phyloP scores from a whole-genome alignment of 2,113 vertebrate genomes.

The Acrocephalus arundinaceus region DNA sequence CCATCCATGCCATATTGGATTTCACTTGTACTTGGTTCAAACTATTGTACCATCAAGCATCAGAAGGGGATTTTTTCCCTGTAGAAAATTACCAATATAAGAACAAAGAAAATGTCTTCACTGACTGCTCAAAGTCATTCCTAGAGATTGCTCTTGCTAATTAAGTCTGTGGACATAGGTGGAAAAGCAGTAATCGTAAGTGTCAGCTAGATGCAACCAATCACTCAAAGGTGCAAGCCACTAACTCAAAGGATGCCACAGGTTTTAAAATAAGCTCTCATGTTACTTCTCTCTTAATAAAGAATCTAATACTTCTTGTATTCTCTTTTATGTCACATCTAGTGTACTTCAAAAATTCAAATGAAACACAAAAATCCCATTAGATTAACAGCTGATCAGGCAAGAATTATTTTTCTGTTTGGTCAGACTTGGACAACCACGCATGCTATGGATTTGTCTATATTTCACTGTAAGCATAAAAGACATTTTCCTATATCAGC shows the following conservation, averaged over 20 bases:
- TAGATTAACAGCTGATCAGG: slow-evolving; percentile 20
- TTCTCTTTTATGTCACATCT: not conserved
- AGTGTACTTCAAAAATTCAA: not conserved
- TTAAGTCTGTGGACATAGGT: not conserved
- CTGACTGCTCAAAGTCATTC: not conserved
- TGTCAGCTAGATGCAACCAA: not conserved
- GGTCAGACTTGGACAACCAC: slow-evolving; percentile 28
- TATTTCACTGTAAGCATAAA: slow-evolving; percentile 45
- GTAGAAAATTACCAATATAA: not conserved
- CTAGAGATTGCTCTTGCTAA: not conserved
- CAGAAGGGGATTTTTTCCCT: not conserved
- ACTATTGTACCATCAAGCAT: not conserved
- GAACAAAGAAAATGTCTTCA: not conserved
- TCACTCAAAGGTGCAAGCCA: not conserved
- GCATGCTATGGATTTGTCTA: slow-evolving; percentile 48
- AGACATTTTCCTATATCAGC: slow-evolving; percentile 32
- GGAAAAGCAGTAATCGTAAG: not conserved
- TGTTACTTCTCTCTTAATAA: not conserved
- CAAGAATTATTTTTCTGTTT: slow-evolving; percentile 38
- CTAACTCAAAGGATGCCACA: not conserved
- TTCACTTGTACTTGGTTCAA: not conserved
- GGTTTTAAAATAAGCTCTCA: not conserved
- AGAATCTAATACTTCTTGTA: not conserved
- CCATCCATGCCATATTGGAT: not conserved
- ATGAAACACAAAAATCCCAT: not conserved